Evolutionary conservation across 2,113 vertebrate genomes (phyloP).

Genomic region (Podiceps cristatus): DNA sequence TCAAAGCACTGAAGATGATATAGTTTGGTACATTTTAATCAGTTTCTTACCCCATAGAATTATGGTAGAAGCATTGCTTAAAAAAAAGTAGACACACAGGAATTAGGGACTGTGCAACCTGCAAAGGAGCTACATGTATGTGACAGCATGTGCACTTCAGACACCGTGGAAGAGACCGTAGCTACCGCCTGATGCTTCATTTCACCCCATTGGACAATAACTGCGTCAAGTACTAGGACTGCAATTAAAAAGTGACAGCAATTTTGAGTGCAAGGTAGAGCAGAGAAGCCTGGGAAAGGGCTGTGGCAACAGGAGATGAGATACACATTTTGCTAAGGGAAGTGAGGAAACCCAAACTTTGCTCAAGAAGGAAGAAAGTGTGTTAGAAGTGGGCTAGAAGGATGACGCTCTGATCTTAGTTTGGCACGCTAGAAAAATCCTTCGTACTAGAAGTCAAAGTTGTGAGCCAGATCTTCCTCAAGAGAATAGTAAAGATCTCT

Average conservation of each 20-base stretch:
- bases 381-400: neutral
- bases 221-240: neutral
- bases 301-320: neutral
- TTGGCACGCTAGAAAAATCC: neutral
- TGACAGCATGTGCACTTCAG: neutral
- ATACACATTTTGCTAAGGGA: neutral
- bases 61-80: neutral
- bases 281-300: neutral
- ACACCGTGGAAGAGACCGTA: neutral
- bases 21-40: slow-evolving; percentile 51
- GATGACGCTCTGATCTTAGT: neutral
- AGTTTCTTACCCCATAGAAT: neutral
- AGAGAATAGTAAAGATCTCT: neutral
- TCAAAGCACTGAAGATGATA: slow-evolving; percentile 38
- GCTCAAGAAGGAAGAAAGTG: neutral
- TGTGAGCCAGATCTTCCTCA: neutral
- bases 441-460: neutral
- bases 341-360: neutral
- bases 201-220: neutral
- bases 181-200: neutral
- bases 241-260: neutral
- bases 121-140: neutral
- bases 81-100: neutral
- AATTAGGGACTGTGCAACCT: neutral
- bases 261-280: neutral